phyloP scores from a whole-genome alignment of 2,888 invertebrate species.

The Hirtodrosophila cameraria region DNA sequence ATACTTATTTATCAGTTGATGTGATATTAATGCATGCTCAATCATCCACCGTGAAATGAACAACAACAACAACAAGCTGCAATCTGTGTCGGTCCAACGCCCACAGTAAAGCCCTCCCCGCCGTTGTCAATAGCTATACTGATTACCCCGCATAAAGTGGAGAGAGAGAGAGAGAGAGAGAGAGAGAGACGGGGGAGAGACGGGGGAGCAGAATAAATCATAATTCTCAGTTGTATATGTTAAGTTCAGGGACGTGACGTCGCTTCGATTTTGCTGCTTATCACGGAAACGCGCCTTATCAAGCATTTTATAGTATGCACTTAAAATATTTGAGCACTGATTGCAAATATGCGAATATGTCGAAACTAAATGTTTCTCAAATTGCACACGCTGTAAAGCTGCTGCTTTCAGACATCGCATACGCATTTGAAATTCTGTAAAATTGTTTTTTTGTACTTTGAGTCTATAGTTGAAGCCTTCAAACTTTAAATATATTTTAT shows the following conservation, averaged over 20 bases:
- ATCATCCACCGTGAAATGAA: conserved; percentile 27
- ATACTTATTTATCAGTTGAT: conserved; percentile 21
- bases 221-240: conserved; percentile 51
- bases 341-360: no score
- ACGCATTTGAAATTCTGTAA: no score
- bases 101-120: neutral
- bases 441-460: no score
- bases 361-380: no score
- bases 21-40: conserved; percentile 20
- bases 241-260: conserved; percentile 81
- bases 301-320: conserved; percentile 16
- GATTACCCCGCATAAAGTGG: neutral
- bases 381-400: no score
- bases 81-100: conserved; percentile 23
- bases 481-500: conserved; percentile 11
- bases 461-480: conserved; percentile 12
- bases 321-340: conserved; percentile 7
- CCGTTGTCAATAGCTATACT: neutral
- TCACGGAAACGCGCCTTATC: conserved; percentile 41
- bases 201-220: neutral
- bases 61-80: neutral
- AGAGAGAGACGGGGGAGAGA: neutral
- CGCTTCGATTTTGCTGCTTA: conserved; percentile 34
- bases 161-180: neutral
- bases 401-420: no score